Evolutionary conservation across 2,888 invertebrate species (phyloP), one percentile per base, ranked within the genome.

Genomic region (Ophion obscuratus): DNA sequence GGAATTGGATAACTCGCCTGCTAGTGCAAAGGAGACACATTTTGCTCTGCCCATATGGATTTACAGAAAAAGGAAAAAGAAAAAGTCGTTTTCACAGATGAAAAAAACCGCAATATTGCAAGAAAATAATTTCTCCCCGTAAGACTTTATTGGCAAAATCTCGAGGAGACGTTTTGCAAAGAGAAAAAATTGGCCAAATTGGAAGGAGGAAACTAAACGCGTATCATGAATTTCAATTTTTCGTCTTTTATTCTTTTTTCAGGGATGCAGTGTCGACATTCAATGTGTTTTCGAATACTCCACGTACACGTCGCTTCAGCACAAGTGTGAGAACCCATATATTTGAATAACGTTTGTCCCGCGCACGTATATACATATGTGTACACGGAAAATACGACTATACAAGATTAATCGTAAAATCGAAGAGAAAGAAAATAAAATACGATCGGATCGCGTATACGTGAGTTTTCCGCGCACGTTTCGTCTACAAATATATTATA

Each of bases 231-330:
- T 59, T 24, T 78, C 82, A 76, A 62, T 81, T 27, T 20, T 57
- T 17, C 40, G 2, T 68, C 3, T 61, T 27, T 62, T 64, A 11
- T 17, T 24, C 66, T 61, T 64, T 71, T 95, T 95, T 74, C 95
- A 97, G 97, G 94, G 97, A 96, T 91, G 96, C 96, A 80, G 92
- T 92, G 76, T 96, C 96, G 53, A 95, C 96, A 88, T 97, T 96
- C 93, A 96, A 96, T 89, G 95, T 97, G 93, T 97, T 97, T 93
- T 95, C 96, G 62, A 96, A 96, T 92, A 96, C 96, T 91, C 96
- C 96, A 59, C 96, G 98, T 90, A 96, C 97, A 84, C 96, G 99
- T 85, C 96, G 98, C 89, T 98, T 98, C 94, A 98, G 98, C 93
- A 97, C 98, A 85, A 98, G 98, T 94, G 97, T 97, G 95, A 97